Evolutionary conservation across 2,888 invertebrate species (phyloP).

Genomic region (Polia nebulosa): DNA sequence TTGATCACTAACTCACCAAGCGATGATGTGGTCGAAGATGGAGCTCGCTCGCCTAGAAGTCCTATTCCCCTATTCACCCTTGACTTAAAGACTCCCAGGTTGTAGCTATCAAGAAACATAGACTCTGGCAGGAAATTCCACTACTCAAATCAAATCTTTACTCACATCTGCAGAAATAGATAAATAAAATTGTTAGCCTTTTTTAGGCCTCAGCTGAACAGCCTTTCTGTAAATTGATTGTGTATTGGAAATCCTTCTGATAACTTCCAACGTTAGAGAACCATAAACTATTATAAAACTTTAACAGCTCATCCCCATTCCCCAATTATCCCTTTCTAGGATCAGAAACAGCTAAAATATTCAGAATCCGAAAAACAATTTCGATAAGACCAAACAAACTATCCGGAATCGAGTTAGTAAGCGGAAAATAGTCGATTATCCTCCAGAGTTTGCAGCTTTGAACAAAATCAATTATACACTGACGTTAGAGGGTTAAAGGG

Average conservation of each 20-base stretch:
- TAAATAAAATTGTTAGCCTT: no score
- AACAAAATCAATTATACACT: constrained; percentile 73
- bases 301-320: constrained; percentile 16
- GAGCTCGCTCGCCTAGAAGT: no score
- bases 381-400: constrained; percentile 63
- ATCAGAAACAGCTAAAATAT: constrained; percentile 51
- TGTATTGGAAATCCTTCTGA: neutral
- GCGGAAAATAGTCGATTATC: constrained; percentile 73
- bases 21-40: no score
- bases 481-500: constrained; percentile 56
- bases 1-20: no score
- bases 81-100: no score
- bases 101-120: no score
- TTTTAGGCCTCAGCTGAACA: no score
- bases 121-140: no score
- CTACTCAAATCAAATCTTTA: no score
- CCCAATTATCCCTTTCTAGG: constrained; percentile 39
- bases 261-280: neutral
- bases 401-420: constrained; percentile 61
- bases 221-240: neutral
- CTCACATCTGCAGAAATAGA: no score
- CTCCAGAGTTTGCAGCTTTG: constrained; percentile 62
- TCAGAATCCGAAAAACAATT: constrained; percentile 57
- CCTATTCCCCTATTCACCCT: no score
- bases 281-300: constrained; percentile 5